Evolutionary conservation across 2,797 vertebrate species (phyloP), one percentile per base, ranked within the genome.

Genomic region (Bradypodion ventrale): DNA sequence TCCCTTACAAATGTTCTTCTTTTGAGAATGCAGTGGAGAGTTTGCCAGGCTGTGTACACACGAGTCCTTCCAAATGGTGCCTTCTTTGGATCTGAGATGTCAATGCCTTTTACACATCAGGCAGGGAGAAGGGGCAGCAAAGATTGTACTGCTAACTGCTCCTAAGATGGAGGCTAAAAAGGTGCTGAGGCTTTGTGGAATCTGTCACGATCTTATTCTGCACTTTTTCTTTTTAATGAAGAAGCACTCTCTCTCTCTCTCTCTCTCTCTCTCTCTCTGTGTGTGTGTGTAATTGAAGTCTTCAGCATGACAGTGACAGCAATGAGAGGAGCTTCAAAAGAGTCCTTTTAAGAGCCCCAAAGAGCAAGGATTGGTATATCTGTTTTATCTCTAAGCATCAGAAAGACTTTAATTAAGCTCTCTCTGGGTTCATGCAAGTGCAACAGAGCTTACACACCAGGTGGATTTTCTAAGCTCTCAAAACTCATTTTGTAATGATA

Each of bases 341-440:
- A 63, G 16, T 42, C 89, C 85, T 92, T 93, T 95, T 87, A 92
- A 90, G 89, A 93, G 87, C 77, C 80, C 62, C 1, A 87, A 93
- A 93, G 83, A 90, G 76, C 84, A 89, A 89, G 86, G 87, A 90
- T 91, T 93, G 90, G 90, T 91, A 86, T 62, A 35, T 72, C 79
- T 91, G 70, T 89, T 94, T 92, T 87, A 92, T 90, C 90, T 94
- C 92, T 92, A 90, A 93, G 85, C 89, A 92, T 90, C 87, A 86
- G 89, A 94, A 92, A 89, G 85, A 89, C 91, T 93, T 94, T 94
- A 94, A 95, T 93, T 94, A 94, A 93, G 87, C 76, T 90, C 72
- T 87, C 25, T 89, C 85, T 87, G 72, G 65, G 76, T 94, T 89
- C 29, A 37, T 87, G 65, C 79, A 88, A 89, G 77, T 87, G 89